Conservation (phyloP, 2,113 vertebrate genomes). For the Phalacrocorax pelagicus region DNA sequence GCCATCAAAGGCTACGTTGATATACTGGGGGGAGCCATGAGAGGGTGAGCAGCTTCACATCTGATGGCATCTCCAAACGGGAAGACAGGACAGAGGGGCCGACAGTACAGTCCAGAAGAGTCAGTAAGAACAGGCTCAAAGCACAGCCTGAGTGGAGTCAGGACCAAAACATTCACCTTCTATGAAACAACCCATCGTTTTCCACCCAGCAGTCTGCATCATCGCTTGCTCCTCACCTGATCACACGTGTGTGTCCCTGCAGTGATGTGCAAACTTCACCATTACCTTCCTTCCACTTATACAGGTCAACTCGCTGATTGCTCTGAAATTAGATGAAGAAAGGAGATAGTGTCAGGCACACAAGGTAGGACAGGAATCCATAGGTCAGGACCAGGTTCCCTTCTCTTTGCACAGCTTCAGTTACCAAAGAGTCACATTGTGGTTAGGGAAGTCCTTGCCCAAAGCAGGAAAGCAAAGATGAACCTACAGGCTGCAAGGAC, state of each 20-base stretch:
- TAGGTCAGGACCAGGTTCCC: background rate
- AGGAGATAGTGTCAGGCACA: background rate
- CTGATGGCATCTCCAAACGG: background rate
- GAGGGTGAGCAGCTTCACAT: background rate
- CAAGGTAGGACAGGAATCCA: background rate
- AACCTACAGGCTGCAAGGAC: background rate
- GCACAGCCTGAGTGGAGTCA: background rate
- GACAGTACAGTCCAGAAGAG: background rate
- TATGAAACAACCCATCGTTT: background rate
- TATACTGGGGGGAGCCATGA: background rate
- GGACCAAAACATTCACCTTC: background rate
- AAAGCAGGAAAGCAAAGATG: background rate
- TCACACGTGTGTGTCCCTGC: constrained; percentile 95
- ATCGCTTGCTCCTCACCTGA: constrained; percentile 75
- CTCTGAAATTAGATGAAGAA: constrained; percentile 77
- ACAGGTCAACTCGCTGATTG: constrained; percentile 95
- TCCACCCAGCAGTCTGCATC: background rate
- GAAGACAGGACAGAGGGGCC: background rate
- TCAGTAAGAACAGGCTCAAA: background rate
- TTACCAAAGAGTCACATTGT: background rate
- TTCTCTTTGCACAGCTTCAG: background rate
- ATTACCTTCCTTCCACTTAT: constrained; percentile 90
- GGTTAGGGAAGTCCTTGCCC: background rate
- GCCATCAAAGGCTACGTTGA: background rate
- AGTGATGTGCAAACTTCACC: constrained; percentile 90